These are phyloP conservation scores for Perdix hodgsoniae DNA, from an alignment of 2,797 vertebrate genomes.

Conservation along the genomic window DNA sequence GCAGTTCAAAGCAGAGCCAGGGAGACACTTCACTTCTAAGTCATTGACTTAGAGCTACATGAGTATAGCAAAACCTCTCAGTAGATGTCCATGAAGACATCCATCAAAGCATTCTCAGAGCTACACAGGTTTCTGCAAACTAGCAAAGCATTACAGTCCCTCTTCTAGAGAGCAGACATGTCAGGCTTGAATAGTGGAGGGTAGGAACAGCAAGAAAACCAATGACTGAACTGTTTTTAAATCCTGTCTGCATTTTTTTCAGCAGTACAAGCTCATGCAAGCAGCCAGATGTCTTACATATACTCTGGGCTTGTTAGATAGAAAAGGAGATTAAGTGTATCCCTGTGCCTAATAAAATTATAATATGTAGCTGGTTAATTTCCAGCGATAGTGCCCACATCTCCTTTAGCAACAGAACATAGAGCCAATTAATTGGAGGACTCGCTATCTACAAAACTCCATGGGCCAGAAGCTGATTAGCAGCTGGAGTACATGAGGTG, in stretches of 20 bases:
- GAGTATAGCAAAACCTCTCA: background rate
- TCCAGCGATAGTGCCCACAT: background rate
- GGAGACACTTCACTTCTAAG: background rate
- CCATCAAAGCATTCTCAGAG: background rate
- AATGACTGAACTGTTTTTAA: background rate
- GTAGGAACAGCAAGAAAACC: background rate
- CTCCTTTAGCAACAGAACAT: background rate
- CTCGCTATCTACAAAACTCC: background rate
- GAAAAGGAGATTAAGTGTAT: background rate
- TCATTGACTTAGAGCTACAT: background rate
- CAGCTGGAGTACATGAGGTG: background rate
- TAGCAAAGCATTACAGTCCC: background rate
- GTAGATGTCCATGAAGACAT: background rate
- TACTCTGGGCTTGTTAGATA: background rate
- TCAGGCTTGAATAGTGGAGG: background rate
- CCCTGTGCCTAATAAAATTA: background rate
- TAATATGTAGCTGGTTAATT: background rate
- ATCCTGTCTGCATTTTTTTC: background rate
- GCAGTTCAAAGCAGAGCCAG: background rate
- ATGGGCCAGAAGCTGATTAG: background rate
- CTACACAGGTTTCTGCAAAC: background rate
- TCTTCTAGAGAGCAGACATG: background rate
- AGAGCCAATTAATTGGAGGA: background rate
- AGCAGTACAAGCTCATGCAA: background rate
- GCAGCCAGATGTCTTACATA: background rate